phyloP scores from a whole-genome alignment of 1,140 invertebrate species.

The Thaumetopoea pityocampa region DNA sequence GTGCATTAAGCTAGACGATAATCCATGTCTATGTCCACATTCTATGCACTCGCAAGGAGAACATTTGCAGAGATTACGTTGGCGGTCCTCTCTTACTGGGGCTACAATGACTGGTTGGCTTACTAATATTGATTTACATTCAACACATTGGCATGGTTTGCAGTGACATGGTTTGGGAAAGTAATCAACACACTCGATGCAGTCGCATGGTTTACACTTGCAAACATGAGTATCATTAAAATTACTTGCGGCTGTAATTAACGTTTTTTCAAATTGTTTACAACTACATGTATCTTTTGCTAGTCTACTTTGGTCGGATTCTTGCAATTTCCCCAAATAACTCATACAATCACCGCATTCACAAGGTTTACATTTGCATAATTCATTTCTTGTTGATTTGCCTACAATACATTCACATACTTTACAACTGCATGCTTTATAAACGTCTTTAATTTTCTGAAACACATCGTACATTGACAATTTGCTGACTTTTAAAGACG shows the following conservation, averaged over 20 bases:
- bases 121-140: slow-evolving; percentile 20
- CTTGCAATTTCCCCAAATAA: slow-evolving; percentile 13
- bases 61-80: slow-evolving; percentile 30
- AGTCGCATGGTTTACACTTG: slow-evolving; percentile 37
- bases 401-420: slow-evolving; percentile 51
- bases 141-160: slow-evolving; percentile 36
- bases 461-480: slow-evolving; percentile 39
- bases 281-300: too few species aligned
- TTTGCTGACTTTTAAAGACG: slow-evolving; percentile 12
- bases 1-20: slow-evolving; percentile 24
- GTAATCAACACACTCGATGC: slow-evolving; percentile 27
- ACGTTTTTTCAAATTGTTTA: too few species aligned
- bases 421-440: slow-evolving; percentile 55
- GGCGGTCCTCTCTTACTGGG: slow-evolving; percentile 18
- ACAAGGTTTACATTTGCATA: slow-evolving; percentile 41
- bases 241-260: too few species aligned
- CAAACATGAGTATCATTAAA: slow-evolving; percentile 14
- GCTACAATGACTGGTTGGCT: slow-evolving; percentile 19
- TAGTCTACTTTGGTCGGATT: too few species aligned
- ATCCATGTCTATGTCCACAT: slow-evolving; percentile 27
- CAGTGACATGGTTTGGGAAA: slow-evolving; percentile 27
- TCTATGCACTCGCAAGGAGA: slow-evolving; percentile 43
- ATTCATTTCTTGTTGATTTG: slow-evolving; percentile 16
- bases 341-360: slow-evolving; percentile 35
- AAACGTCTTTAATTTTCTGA: slow-evolving; percentile 44